phyloP scores from a whole-genome alignment of 2,888 invertebrate genomes.

The Agrochola macilenta region DNA sequence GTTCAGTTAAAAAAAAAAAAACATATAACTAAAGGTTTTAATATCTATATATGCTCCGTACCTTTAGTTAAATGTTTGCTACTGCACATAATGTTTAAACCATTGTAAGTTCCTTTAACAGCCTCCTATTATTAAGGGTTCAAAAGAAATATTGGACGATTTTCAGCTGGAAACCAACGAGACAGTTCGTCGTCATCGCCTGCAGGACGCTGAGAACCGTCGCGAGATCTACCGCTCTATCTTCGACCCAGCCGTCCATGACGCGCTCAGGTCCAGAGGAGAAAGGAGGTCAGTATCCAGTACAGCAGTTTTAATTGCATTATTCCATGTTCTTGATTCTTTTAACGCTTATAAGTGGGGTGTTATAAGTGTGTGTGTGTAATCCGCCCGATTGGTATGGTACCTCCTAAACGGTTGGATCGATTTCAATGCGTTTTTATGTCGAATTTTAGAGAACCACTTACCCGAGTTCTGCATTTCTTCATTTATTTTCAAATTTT shows the following conservation, averaged over 20 bases:
- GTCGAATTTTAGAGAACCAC: not conserved
- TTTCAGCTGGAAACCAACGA: conserved; percentile 91
- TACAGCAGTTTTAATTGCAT: not conserved
- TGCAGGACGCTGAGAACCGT: conserved; percentile 94
- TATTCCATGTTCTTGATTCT: not conserved
- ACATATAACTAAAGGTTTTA: not conserved
- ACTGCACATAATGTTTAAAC: not conserved
- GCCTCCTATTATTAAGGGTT: not conserved
- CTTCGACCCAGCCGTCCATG: conserved; percentile 96
- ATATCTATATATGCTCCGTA: not conserved
- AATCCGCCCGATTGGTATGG: not conserved
- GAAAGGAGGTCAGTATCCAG: conserved; percentile 91
- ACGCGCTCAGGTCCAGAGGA: conserved; percentile 95
- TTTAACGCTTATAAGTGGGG: too few relatives aligned
- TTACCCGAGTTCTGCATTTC: not conserved
- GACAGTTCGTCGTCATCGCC: conserved; percentile 91
- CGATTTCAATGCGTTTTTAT: not conserved
- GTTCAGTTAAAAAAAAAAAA: too few relatives aligned
- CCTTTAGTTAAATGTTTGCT: not conserved
- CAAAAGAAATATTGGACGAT: not conserved
- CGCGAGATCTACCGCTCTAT: conserved; percentile 97
- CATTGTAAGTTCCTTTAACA: not conserved
- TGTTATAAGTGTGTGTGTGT: not conserved
- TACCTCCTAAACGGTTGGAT: not conserved
- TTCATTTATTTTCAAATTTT: not conserved